These are phyloP conservation scores for Anastatus disparis DNA, from an alignment of 1,140 invertebrate species.

Conservation along the genomic window DNA sequence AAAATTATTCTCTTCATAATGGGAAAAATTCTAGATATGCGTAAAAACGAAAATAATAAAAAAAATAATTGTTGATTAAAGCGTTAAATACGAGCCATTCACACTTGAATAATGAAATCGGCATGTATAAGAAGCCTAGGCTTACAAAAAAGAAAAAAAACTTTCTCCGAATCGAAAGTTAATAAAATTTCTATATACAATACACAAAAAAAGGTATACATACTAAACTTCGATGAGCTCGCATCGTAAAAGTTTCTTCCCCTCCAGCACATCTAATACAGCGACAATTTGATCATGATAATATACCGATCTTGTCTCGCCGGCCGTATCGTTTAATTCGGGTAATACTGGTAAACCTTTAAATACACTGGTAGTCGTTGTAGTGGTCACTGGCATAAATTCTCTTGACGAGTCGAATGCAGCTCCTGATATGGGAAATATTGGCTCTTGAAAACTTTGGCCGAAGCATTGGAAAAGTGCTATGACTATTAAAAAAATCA, in stretches of 20 bases:
- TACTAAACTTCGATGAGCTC: conserved; percentile 87
- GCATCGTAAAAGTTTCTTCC: conserved; percentile 76
- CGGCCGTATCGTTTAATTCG: conserved; percentile 1
- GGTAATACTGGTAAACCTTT: conserved; percentile 48
- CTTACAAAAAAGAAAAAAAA: too few species aligned
- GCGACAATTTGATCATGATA: conserved; percentile 84
- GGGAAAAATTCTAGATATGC: too few species aligned
- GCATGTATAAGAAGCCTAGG: too few species aligned
- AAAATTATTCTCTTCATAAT: too few species aligned
- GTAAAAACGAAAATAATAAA: too few species aligned
- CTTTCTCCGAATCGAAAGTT: conserved; percentile 5
- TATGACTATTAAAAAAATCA: too few species aligned
- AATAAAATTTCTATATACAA: background rate
- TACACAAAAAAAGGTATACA: conserved; percentile 60
- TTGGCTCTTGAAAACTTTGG: conserved; percentile 45
- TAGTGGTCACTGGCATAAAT: too few species aligned
- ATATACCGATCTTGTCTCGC: conserved; percentile 68
- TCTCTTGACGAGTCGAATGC: too few species aligned
- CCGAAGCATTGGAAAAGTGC: too few species aligned
- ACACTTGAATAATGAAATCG: background rate
- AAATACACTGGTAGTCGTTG: background rate
- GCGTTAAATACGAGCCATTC: too few species aligned
- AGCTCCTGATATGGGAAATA: too few species aligned
- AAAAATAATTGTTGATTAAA: too few species aligned
- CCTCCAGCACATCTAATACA: conserved; percentile 75